A percentile compares a stretch with the other conserved stretches of the same genome.
Conservation (phyloP, 1,140 invertebrate genomes). For the Mylabris phalerata region DNA sequence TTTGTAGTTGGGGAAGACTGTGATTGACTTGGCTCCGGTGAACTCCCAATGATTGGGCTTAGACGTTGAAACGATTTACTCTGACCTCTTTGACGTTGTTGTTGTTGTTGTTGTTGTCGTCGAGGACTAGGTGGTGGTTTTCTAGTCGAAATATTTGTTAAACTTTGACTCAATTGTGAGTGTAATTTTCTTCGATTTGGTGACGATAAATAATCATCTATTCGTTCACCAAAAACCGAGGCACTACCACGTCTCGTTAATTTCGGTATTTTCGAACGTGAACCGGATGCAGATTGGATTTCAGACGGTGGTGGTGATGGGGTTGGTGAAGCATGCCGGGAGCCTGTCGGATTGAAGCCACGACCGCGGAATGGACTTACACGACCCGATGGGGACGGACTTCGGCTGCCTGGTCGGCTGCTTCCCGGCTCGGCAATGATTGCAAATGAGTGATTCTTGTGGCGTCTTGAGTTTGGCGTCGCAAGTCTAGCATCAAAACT, state of each 20-base stretch:
- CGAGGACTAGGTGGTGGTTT: conserved; percentile 29
- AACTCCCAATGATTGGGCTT: conserved; percentile 39
- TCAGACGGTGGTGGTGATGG: conserved; percentile 29
- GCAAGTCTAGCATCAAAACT: conserved; percentile 31
- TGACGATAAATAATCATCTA: conserved; percentile 14
- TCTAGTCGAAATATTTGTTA: conserved; percentile 33
- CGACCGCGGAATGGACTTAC: conserved; percentile 51
- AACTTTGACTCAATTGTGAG: conserved; percentile 34
- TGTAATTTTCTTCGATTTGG: conserved; percentile 18
- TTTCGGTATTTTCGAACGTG: conserved; percentile 26
- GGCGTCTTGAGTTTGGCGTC: conserved; percentile 38
- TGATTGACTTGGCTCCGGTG: conserved; percentile 38
- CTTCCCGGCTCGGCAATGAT: conserved; percentile 50
- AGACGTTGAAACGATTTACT: conserved; percentile 31
- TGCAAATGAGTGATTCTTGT: conserved; percentile 50
- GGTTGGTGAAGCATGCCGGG: conserved; percentile 35
- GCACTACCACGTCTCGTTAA: conserved; percentile 21
- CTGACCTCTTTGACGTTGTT: conserved; percentile 1
- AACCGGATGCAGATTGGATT: conserved; percentile 3
- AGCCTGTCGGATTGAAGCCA: conserved; percentile 47
- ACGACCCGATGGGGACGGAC: conserved; percentile 44
- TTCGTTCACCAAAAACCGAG: conserved; percentile 27
- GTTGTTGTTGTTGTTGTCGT: not conserved
- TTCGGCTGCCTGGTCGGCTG: conserved; percentile 40
- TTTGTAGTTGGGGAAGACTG: conserved; percentile 38